Base-by-base conservation (phyloP, 2,113 vertebrate species). In the Aegotheles bennettii region DNA sequence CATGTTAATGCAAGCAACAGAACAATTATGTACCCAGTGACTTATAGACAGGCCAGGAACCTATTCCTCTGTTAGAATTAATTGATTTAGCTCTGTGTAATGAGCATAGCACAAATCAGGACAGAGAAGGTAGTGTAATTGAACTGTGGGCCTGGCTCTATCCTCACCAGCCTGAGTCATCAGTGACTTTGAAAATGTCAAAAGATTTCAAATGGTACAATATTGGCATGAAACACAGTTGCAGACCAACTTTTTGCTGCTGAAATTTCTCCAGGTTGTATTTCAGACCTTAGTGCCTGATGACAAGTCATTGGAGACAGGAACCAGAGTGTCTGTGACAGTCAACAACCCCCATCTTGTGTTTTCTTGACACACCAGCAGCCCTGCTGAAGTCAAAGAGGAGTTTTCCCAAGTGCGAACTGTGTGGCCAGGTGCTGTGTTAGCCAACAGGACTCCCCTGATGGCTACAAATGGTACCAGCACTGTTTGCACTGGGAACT, bases 1-100 rank as follows among this genome's bases (percentile, higher is more conserved):
- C 96, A 94, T 96, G 96, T 96, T 97, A 95, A 94, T 96, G 93
- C 94, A 92, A 91, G 95, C 97, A 94, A 75, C 93, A 61, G 95
- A 97, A 96, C 96, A 97, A 97, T 98, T 96, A 96, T 93, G 85
- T 82, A 92, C 61, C 84, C 92, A 16, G 84, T 88, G 96, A 94
- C 96, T 96, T 97, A 94, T 93, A 84, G 74, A 64, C 77, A 71
- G 79, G 85, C 92, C 96, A 88, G 63, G 88, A 88, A 93, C 94
- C 88, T 77, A 82, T 95, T 90, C 75, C 94, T 90, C 96, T 70
- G 8, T 94, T 95, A 85, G 73, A 61, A 93, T 92, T 97, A 97
- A 97, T 97, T 97, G 97, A 98, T 97, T 98, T 96, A 2, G 1
- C 85, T 95, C 69, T 64, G 83, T 60, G 84, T 95, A 95, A 96